Conservation (phyloP, 1,140 invertebrate genomes). For the Aphelinus certus region DNA sequence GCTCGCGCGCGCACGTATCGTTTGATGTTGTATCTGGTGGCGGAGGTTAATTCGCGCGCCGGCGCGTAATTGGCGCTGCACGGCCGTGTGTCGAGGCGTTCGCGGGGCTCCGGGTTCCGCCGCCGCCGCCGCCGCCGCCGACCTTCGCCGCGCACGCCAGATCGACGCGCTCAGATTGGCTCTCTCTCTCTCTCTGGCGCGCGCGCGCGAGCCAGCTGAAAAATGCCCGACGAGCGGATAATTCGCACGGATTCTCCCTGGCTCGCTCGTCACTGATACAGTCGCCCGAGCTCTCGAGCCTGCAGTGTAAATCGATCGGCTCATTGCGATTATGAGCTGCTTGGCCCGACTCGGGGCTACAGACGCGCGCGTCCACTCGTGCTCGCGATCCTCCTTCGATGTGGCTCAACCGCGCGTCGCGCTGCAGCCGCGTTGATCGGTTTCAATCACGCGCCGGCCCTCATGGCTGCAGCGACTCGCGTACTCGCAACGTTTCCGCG, state of each 20-base stretch:
- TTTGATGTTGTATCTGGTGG: constrained; percentile 54
- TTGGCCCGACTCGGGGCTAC: too few species aligned
- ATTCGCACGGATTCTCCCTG: constrained; percentile 17
- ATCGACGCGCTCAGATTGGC: constrained; percentile 19
- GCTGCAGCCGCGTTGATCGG: too few species aligned
- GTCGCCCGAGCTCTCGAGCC: neutral
- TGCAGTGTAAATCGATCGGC: too few species aligned
- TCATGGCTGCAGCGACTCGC: too few species aligned
- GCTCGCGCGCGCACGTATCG: constrained; percentile 48
- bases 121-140: constrained; percentile 7
- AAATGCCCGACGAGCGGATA: constrained; percentile 9
- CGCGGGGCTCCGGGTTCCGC: constrained; percentile 13
- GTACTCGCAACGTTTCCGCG: too few species aligned
- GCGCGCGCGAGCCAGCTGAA: neutral
- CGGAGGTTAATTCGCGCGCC: constrained; percentile 50
- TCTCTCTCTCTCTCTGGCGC: too few species aligned
- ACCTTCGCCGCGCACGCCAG: neutral
- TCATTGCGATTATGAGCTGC: too few species aligned
- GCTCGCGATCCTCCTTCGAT: too few species aligned
- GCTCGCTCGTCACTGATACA: constrained; percentile 13
- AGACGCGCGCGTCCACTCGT: too few species aligned
- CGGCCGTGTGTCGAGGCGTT: constrained; percentile 6
- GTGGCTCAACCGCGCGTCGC: too few species aligned
- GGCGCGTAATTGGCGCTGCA: constrained; percentile 55
- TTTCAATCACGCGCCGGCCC: too few species aligned